Evolutionary conservation across 2,888 invertebrate genomes (phyloP).

Genomic region (Zygaena filipendulae): DNA sequence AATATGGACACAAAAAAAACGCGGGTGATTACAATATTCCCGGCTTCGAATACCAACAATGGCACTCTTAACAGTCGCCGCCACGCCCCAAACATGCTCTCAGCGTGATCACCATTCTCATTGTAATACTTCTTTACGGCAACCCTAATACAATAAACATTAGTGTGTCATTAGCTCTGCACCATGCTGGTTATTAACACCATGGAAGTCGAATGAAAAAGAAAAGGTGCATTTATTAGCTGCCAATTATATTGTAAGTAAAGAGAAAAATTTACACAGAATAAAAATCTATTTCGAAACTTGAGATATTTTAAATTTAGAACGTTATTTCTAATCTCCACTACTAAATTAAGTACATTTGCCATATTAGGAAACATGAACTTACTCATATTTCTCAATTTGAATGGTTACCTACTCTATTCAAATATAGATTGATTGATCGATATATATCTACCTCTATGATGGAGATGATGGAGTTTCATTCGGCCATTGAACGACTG

Average conservation of each 20-base stretch:
- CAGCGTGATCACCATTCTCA: constrained; percentile 58
- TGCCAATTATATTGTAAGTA: constrained; percentile 19
- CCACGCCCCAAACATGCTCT: constrained; percentile 63
- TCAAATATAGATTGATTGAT: constrained; percentile 62
- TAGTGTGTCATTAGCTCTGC: constrained; percentile 57
- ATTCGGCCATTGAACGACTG: constrained; percentile 41
- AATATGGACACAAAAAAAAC: too few relatives aligned
- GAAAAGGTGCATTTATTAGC: constrained; percentile 23
- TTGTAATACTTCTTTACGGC: constrained; percentile 57
- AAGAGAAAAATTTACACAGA: constrained; percentile 3
- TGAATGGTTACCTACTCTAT: constrained; percentile 39
- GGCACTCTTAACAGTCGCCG: constrained; percentile 39
- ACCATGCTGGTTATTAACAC: constrained; percentile 54
- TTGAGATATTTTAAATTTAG: too few relatives aligned
- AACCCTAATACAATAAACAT: constrained; percentile 65
- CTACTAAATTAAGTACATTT: too few relatives aligned
- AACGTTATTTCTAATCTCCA: too few relatives aligned
- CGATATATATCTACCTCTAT: constrained; percentile 52
- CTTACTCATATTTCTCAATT: constrained; percentile 26
- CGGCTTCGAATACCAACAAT: constrained; percentile 51
- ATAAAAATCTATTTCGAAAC: too few relatives aligned
- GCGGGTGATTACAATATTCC: constrained; percentile 49
- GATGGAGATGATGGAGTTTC: constrained; percentile 55
- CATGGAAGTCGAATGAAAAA: constrained; percentile 24
- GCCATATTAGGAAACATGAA: background rate